These are phyloP conservation scores for Odontocerum albicorne DNA, from an alignment of 2,888 invertebrate genomes.

Conservation along the genomic window DNA sequence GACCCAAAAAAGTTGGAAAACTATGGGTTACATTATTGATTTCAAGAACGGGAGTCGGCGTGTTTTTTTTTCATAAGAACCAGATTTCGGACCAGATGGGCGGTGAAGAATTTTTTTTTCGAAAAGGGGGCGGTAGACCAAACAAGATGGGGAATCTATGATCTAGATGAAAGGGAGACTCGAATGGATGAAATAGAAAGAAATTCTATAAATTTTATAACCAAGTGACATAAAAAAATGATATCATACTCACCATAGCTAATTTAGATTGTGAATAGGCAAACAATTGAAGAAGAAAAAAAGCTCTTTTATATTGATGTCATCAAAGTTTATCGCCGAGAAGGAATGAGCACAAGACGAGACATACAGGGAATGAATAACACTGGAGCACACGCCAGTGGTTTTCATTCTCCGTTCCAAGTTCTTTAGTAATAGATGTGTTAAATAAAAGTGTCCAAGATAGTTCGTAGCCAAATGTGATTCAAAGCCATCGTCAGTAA, in stretches of 20 bases:
- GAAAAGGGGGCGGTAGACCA: no score
- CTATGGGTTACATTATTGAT: no score
- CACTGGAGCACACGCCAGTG: slow-evolving; percentile 61
- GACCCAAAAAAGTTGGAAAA: no score
- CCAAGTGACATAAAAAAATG: no score
- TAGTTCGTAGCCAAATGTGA: slow-evolving; percentile 87
- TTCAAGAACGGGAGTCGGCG: no score
- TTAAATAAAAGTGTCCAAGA: slow-evolving; percentile 81
- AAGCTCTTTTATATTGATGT: slow-evolving; percentile 59
- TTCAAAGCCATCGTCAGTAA: slow-evolving; percentile 83
- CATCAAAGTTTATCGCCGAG: slow-evolving; percentile 74
- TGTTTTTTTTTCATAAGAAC: no score
- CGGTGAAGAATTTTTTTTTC: no score
- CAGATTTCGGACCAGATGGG: no score
- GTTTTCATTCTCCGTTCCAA: slow-evolving; percentile 64
- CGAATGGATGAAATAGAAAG: no score
- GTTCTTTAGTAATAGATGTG: slow-evolving; percentile 76
- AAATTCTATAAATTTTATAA: no score
- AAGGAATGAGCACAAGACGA: slow-evolving; percentile 79
- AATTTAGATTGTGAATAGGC: slow-evolving; percentile 86
- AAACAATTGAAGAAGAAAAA: slow-evolving; percentile 55
- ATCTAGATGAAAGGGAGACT: no score
- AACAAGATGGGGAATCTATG: no score
- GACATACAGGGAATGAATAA: slow-evolving; percentile 80
- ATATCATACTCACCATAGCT: slow-evolving; percentile 71